These are phyloP conservation scores for Hyphantria cunea DNA, from an alignment of 1,140 invertebrate genomes.

Conservation along the genomic window DNA sequence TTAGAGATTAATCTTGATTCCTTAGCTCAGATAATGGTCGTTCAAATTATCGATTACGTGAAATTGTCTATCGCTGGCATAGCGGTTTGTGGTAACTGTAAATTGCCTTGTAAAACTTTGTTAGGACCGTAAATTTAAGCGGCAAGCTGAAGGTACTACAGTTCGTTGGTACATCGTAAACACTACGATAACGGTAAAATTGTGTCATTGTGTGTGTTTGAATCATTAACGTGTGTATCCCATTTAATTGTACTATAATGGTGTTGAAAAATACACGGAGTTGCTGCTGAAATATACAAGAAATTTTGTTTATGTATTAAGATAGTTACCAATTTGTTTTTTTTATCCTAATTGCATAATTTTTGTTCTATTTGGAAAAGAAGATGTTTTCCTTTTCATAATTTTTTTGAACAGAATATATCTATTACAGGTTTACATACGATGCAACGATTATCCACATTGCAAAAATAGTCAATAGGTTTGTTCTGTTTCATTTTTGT, in stretches of 20 bases:
- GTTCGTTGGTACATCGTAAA: constrained; percentile 12
- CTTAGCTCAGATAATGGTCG: neutral
- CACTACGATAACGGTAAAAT: constrained; percentile 16
- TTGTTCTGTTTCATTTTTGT: too few species aligned
- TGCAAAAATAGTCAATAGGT: too few species aligned
- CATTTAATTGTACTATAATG: constrained; percentile 5
- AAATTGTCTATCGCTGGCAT: neutral
- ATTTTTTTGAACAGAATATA: too few species aligned
- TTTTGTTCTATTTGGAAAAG: too few species aligned
- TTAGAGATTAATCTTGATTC: neutral
- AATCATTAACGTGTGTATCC: constrained; percentile 9
- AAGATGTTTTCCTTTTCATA: too few species aligned
- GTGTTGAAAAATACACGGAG: neutral
- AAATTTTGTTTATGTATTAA: too few species aligned
- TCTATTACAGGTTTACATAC: too few species aligned
- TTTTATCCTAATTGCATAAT: too few species aligned
- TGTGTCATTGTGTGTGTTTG: constrained; percentile 7
- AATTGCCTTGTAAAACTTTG: constrained; percentile 17
- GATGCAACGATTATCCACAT: too few species aligned
- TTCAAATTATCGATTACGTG: neutral
- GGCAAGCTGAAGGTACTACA: neutral
- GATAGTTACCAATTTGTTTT: too few species aligned
- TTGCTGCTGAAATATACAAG: neutral
- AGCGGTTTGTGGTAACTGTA: constrained; percentile 4
- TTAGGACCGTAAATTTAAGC: constrained; percentile 9